Evolutionary conservation across 2,113 vertebrate genomes (phyloP).

Genomic region (Holacanthus passer): DNA sequence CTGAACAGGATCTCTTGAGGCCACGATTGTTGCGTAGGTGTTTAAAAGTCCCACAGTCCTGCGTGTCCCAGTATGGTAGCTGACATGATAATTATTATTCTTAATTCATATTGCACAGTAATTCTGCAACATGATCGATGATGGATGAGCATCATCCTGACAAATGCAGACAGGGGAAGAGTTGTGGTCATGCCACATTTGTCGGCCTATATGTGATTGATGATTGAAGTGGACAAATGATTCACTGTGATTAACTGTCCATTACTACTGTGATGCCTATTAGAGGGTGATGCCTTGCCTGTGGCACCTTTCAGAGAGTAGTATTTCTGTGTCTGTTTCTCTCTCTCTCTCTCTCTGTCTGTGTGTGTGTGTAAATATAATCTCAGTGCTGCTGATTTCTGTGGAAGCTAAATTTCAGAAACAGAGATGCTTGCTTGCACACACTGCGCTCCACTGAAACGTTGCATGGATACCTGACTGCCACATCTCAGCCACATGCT

Average conservation of each 20-base stretch:
- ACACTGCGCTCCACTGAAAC: not conserved
- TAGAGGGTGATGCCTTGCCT: conserved; percentile 67
- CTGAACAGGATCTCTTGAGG: conserved; percentile 8
- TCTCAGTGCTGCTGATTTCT: conserved; percentile 7
- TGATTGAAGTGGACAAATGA: conserved; percentile 75
- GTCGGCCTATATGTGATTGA: conserved; percentile 59
- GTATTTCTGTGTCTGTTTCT: conserved; percentile 38
- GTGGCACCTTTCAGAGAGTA: conserved; percentile 59
- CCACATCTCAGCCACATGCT: conserved; percentile 53
- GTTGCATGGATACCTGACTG: conserved; percentile 17
- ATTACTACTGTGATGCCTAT: conserved; percentile 69
- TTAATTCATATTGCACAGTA: conserved; percentile 40
- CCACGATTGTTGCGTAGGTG: conserved; percentile 3
- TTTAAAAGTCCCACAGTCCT: conserved; percentile 4
- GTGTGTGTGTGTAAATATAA: conserved; percentile 3
- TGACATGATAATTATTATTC: conserved; percentile 58
- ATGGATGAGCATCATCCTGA: conserved; percentile 56
- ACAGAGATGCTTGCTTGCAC: conserved; percentile 17
- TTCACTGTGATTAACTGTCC: conserved; percentile 78
- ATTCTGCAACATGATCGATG: conserved; percentile 50
- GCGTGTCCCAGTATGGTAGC: not conserved
- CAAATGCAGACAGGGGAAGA: conserved; percentile 53
- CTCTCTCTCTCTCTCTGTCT: not conserved
- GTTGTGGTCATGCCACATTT: conserved; percentile 65
- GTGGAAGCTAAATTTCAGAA: conserved; percentile 17